These are phyloP conservation scores for Lophotriccus pileatus DNA, from an alignment of 2,797 vertebrate genomes.

Conservation along the genomic window DNA sequence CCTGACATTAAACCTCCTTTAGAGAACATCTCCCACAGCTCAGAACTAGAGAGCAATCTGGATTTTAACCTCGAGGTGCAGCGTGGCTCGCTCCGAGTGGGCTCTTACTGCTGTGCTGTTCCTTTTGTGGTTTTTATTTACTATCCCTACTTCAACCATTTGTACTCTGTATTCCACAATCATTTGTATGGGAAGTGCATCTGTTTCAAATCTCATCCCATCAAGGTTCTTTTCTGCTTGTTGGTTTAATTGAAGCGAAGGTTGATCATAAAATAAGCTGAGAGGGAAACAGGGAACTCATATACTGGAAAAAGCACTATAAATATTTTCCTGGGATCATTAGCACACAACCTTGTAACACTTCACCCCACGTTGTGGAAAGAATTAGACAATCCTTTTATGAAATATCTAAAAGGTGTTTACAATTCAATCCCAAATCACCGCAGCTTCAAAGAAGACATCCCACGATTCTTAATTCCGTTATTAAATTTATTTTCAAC, in stretches of 20 bases:
- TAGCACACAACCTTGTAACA: conserved; percentile 4
- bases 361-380: neutral
- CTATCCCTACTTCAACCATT: neutral
- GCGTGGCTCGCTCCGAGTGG: neutral
- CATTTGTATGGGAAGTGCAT: neutral
- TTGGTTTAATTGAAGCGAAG: neutral
- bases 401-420: conserved; percentile 1
- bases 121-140: neutral
- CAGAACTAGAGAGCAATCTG: neutral
- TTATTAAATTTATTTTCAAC: conserved; percentile 22
- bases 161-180: neutral
- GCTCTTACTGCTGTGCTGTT: neutral
- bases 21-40: neutral
- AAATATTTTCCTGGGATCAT: conserved; percentile 38
- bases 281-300: neutral
- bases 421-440: neutral
- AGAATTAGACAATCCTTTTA: neutral
- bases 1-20: neutral
- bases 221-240: neutral
- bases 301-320: conserved; percentile 36
- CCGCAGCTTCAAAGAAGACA: neutral
- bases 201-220: neutral
- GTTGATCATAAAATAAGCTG: neutral
- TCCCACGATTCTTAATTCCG: conserved; percentile 6
- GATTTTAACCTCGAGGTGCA: neutral